Evolutionary conservation across 2,113 vertebrate genomes (phyloP).

Genomic region (Guaruba guarouba): DNA sequence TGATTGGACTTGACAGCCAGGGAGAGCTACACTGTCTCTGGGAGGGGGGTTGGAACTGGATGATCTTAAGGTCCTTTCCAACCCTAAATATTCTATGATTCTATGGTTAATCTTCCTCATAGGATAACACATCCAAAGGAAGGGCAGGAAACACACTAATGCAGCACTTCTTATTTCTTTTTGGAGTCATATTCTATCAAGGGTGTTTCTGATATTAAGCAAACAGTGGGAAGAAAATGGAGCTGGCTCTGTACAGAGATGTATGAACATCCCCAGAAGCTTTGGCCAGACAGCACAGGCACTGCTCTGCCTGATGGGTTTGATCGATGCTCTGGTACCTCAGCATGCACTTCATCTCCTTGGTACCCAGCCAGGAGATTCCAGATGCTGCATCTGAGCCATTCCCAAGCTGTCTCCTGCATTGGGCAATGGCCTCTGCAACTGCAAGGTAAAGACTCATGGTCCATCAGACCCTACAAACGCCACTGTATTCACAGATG

Average conservation of each 20-base stretch:
- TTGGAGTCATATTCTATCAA: neutral
- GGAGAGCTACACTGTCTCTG: neutral
- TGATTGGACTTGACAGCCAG: slow-evolving; percentile 9
- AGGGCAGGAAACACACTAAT: neutral
- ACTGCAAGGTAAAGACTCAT: fast-evolving
- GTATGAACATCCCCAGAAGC: neutral
- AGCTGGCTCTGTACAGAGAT: neutral
- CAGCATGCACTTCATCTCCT: neutral
- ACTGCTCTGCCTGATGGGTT: neutral
- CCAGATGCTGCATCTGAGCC: neutral
- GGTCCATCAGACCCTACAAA: neutral
- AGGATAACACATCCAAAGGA: neutral
- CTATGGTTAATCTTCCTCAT: slow-evolving; percentile 24
- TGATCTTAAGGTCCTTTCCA: too few species aligned
- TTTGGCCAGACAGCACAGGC: neutral
- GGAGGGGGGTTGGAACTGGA: too few species aligned
- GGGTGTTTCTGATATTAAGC: neutral
- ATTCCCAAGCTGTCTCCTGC: neutral
- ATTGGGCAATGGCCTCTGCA: neutral
- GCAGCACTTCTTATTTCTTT: neutral
- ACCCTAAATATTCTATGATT: too few species aligned
- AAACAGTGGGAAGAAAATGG: neutral
- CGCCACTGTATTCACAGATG: neutral
- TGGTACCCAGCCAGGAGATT: neutral
- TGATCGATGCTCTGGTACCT: neutral